Conservation (phyloP, 2,797 vertebrate species). For the Crotalus adamanteus region DNA sequence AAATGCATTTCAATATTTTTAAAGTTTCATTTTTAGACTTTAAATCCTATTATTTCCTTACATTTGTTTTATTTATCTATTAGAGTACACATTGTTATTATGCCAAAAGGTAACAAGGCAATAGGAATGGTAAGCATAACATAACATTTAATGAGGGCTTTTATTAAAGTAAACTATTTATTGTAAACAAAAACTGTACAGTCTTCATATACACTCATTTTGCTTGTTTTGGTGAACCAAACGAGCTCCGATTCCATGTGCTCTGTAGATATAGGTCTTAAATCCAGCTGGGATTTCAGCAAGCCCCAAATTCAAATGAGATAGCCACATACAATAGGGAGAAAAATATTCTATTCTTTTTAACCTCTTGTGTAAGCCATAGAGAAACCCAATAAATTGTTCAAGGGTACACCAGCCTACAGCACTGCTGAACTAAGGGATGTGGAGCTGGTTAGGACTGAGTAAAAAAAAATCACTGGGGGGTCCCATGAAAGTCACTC, state of each 20-base stretch:
- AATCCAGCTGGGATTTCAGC: conserved; percentile 19
- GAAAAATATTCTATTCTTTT: conserved; percentile 2
- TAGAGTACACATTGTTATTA: conserved; percentile 33
- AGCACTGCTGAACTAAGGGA: conserved; percentile 1
- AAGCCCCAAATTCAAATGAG: conserved; percentile 5
- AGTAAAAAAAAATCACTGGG: neutral
- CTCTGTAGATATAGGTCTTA: conserved; percentile 11
- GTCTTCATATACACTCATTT: conserved; percentile 18
- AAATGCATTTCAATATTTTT: conserved; percentile 41
- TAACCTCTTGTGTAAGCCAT: neutral
- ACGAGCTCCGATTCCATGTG: conserved; percentile 16
- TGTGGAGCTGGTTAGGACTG: neutral
- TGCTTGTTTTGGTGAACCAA: conserved; percentile 6
- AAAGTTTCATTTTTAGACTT: conserved; percentile 32
- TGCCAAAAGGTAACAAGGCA: conserved; percentile 4
- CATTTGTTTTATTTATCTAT: conserved; percentile 28
- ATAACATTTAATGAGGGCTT: conserved; percentile 28
- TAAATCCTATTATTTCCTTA: conserved; percentile 34
- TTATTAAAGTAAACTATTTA: conserved; percentile 7
- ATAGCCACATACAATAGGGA: conserved; percentile 1
- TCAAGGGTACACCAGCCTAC: neutral
- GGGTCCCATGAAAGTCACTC: neutral
- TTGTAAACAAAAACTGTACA: conserved; percentile 8
- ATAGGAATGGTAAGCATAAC: conserved; percentile 16
- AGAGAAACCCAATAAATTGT: conserved; percentile 3